These are phyloP conservation scores for Monopis laevigella DNA, from an alignment of 2,888 invertebrate species.

Conservation along the genomic window DNA sequence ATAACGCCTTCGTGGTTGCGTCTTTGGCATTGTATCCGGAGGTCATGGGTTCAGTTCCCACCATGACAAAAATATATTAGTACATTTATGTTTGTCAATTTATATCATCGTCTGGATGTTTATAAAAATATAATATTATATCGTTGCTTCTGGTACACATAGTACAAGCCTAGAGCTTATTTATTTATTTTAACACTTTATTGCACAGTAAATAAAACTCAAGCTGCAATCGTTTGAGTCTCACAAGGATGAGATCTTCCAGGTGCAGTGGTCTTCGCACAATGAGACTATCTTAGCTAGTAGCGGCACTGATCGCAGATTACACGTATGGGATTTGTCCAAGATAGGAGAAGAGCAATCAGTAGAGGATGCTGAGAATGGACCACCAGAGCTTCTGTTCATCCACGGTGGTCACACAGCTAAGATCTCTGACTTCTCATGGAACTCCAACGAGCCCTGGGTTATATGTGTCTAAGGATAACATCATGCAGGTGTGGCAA, in stretches of 20 bases:
- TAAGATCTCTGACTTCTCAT: slow-evolving; percentile 99
- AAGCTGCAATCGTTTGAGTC: slow-evolving; percentile 99
- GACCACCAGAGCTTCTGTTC: slow-evolving; percentile 95
- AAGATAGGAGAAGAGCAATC: slow-evolving; percentile 99
- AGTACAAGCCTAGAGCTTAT: too few relatives aligned
- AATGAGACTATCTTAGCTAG: slow-evolving; percentile 99
- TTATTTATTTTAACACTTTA: too few relatives aligned
- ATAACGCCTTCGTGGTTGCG: too few relatives aligned
- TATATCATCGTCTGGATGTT: too few relatives aligned
- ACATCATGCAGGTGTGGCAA: slow-evolving; percentile 99
- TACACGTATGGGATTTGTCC: slow-evolving; percentile 99
- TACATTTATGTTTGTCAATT: too few relatives aligned
- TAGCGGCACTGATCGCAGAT: slow-evolving; percentile 92
- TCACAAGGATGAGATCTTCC: slow-evolving; percentile 99
- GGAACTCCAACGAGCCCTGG: slow-evolving; percentile 99
- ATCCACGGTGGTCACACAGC: slow-evolving; percentile 99
- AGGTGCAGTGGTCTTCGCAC: slow-evolving; percentile 99
- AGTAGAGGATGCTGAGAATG: slow-evolving; percentile 98
- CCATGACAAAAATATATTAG: too few relatives aligned
- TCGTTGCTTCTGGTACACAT: too few relatives aligned
- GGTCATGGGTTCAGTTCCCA: too few relatives aligned
- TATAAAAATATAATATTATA: too few relatives aligned
- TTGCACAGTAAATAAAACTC: too few relatives aligned
- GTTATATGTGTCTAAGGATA: slow-evolving; percentile 99
- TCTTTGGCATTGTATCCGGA: too few relatives aligned